phyloP scores from a whole-genome alignment of 2,113 vertebrate genomes.

The Emydocephalus ijimae region DNA sequence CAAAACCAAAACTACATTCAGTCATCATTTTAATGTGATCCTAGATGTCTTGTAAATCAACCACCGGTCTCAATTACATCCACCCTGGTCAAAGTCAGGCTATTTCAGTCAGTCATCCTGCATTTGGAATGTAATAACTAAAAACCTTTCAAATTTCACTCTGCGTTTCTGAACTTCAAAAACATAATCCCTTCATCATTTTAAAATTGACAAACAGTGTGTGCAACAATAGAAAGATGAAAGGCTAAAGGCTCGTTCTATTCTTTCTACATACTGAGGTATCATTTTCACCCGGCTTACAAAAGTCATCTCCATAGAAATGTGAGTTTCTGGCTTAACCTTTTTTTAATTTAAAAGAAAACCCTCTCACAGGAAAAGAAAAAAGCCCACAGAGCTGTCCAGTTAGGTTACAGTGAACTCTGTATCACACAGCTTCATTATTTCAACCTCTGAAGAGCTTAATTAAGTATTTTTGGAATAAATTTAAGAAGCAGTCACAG shows the following conservation, averaged over 20 bases:
- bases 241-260: constrained; percentile 6
- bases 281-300: constrained; percentile 34
- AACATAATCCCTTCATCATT: neutral
- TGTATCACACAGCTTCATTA: constrained; percentile 35
- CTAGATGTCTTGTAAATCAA: neutral
- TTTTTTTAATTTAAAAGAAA: neutral
- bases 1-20: neutral
- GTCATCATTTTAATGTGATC: neutral
- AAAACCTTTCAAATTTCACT: neutral
- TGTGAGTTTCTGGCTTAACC: constrained; percentile 3
- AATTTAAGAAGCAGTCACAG: constrained; percentile 34
- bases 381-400: neutral
- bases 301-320: constrained; percentile 2
- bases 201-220: neutral
- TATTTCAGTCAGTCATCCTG: neutral
- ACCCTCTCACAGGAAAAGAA: neutral
- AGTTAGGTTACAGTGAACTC: constrained; percentile 8
- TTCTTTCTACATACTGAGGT: constrained; percentile 2
- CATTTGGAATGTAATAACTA: neutral
- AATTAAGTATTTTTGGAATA: constrained; percentile 41
- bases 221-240: neutral
- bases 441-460: constrained; percentile 23
- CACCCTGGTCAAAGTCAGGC: neutral
- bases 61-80: neutral
- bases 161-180: neutral